phyloP scores from a whole-genome alignment of 2,888 invertebrate genomes.

The Epirrhoe alternata region DNA sequence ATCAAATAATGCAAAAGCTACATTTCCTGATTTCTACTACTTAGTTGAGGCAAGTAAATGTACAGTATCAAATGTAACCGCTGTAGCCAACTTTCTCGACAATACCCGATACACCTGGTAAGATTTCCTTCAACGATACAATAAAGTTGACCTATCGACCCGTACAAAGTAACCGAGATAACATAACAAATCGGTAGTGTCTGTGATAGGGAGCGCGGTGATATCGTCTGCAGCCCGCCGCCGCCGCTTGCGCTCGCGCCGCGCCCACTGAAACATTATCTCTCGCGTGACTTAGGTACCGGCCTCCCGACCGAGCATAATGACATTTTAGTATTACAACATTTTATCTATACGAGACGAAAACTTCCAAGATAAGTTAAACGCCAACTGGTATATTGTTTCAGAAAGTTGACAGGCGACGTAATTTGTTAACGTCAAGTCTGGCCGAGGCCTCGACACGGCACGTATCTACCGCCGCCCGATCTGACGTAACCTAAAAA shows the following conservation, averaged over 20 bases:
- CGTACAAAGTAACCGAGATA: slow-evolving; percentile 77
- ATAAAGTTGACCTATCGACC: slow-evolving; percentile 78
- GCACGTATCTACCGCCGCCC: slow-evolving; percentile 55
- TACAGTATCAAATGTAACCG: slow-evolving; percentile 15
- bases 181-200: slow-evolving; percentile 79
- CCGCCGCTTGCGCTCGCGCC: slow-evolving; percentile 39
- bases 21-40: background rate
- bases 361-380: slow-evolving; percentile 82
- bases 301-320: slow-evolving; percentile 74
- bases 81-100: slow-evolving; percentile 28
- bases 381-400: slow-evolving; percentile 84
- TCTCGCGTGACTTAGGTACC: slow-evolving; percentile 70
- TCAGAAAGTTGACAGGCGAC: slow-evolving; percentile 80
- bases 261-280: slow-evolving; percentile 77
- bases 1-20: background rate
- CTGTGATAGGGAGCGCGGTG: slow-evolving; percentile 71
- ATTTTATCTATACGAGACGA: slow-evolving; percentile 82
- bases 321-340: slow-evolving; percentile 85
- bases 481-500: slow-evolving; percentile 74
- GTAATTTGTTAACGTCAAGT: slow-evolving; percentile 82
- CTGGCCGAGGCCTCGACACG: slow-evolving; percentile 51
- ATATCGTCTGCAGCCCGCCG: slow-evolving; percentile 58
- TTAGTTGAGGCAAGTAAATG: background rate
- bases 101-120: slow-evolving; percentile 41
- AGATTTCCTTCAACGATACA: slow-evolving; percentile 65